Conservation (phyloP, 2,797 vertebrate genomes). For the Chloroceryle inda region DNA sequence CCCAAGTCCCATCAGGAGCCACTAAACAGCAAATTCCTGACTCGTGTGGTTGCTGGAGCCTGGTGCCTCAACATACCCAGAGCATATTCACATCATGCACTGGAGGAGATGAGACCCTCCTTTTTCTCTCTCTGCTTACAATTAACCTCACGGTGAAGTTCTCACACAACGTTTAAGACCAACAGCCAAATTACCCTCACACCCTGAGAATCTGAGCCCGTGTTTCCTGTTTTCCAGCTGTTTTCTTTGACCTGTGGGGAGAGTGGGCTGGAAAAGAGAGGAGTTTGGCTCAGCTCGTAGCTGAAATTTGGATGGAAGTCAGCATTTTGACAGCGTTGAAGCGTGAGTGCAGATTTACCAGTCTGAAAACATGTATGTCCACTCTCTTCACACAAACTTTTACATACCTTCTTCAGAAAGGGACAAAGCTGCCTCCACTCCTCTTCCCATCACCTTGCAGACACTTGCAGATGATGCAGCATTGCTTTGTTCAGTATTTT, state of each 20-base stretch:
- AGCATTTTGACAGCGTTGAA: background rate
- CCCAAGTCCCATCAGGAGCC: background rate
- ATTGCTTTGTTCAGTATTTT: background rate
- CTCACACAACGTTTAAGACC: background rate
- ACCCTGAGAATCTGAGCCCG: background rate
- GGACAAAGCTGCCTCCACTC: background rate
- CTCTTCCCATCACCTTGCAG: background rate
- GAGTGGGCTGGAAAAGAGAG: background rate
- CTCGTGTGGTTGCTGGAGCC: background rate
- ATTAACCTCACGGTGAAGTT: background rate
- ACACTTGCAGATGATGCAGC: background rate
- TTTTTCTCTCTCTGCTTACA: background rate
- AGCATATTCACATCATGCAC: fast-evolving
- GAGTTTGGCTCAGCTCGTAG: background rate
- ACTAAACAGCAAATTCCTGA: background rate
- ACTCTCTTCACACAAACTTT: background rate
- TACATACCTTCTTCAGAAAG: background rate
- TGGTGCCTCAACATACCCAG: background rate
- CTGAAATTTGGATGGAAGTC: background rate
- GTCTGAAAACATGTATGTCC: background rate
- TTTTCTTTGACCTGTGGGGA: background rate
- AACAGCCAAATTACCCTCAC: background rate
- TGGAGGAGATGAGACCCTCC: background rate
- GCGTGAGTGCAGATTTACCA: background rate
- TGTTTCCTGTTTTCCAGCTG: background rate